These are phyloP conservation scores for Cyprinus carpio DNA, from an alignment of 2,113 vertebrate genomes.

Conservation along the genomic window DNA sequence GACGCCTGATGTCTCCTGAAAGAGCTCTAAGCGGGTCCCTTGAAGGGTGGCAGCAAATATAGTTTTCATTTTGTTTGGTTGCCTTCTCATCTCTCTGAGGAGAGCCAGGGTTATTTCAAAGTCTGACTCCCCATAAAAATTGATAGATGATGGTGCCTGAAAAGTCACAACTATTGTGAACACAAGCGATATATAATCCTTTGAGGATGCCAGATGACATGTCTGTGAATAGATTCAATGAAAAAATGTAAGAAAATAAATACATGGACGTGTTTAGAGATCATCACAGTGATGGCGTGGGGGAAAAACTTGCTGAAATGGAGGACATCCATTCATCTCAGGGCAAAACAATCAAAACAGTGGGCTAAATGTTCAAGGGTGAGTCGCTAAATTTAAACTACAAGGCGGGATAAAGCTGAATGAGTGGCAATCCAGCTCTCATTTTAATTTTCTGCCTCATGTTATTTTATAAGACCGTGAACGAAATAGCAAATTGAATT, in stretches of 20 bases:
- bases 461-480: conserved; percentile 40
- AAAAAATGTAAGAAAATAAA: conserved; percentile 3
- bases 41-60: conserved; percentile 26
- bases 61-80: conserved; percentile 48
- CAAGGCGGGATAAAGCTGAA: not conserved
- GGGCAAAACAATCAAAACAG: not conserved
- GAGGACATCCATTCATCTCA: not conserved
- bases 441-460: conserved; percentile 37
- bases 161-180: conserved; percentile 11
- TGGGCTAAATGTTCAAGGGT: not conserved
- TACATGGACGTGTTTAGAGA: not conserved
- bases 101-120: conserved; percentile 37
- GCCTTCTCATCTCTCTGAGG: conserved; percentile 28
- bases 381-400: not conserved
- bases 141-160: conserved; percentile 39
- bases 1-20: conserved; percentile 35
- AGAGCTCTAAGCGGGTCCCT: conserved; percentile 10
- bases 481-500: conserved; percentile 28
- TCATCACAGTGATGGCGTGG: not conserved
- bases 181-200: not conserved
- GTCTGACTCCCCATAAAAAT: conserved; percentile 21
- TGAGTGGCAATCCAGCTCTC: conserved; percentile 3
- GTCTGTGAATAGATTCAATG: not conserved
- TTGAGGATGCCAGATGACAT: not conserved
- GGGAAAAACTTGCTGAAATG: not conserved